Base-by-base conservation (phyloP, 2,888 invertebrate genomes). In the Xestoiulus laeticollis region DNA sequence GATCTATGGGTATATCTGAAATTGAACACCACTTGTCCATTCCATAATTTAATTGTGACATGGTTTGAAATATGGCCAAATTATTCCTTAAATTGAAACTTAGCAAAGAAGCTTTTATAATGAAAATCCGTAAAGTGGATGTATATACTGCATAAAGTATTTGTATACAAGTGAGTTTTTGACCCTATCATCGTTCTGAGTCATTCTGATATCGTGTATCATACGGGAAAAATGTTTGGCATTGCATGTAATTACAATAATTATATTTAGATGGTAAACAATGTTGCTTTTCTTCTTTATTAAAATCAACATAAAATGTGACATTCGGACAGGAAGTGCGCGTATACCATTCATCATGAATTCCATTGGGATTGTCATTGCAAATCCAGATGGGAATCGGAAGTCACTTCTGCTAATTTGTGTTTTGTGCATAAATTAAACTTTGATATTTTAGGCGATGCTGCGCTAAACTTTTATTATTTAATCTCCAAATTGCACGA, bases 381-480 rank as follows among this genome's bases (percentile, higher is more conserved):
- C 68, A n/a, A 68, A 68, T 68, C 68, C 68, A 12, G 68, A n/a
- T 26, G 68, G 68, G 26, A 68, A 68, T 68, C 26, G 26, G 26
- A 8, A 68, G 68, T 68, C 68, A 68, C 68, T 68, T 68, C 26
- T 12, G 68, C 68, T 68, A 68, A 68, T 68, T 68, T 26, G 68
- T n/a, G 16, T 68, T 68, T 68, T 68, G 26, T 26, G 68, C 26
- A 68, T 68, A 68, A 68, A 68, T 68, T 68, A 68, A 68, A 68
- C 26, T 68, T 68, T 68, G 68, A 68, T 68, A 68, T 68, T 26
- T 68, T 48, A 19, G 48, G 68, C 10, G 26, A 38, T 38, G 59
- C 48, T 48, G 26, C 12, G 68, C 26, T 68, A 2, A 68, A 68
- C 26, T 68, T 68, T 68, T 68, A 68, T 68, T 68, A 68, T 68